Conservation (phyloP, 2,113 vertebrate genomes). For the Eurystomus gularis region DNA sequence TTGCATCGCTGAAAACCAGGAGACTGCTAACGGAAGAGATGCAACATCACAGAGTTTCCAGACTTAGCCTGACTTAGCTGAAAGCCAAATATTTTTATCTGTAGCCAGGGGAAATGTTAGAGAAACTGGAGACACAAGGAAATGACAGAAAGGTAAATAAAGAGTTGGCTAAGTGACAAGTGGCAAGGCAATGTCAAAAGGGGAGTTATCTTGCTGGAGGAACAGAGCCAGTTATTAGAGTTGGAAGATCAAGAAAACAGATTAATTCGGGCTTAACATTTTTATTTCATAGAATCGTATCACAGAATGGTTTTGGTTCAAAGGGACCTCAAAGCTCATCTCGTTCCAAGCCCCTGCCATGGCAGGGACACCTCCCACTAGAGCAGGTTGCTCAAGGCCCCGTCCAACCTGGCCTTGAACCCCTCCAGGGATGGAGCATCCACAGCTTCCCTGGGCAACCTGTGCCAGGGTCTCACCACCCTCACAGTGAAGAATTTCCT, state of each 20-base stretch:
- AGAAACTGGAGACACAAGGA: background rate
- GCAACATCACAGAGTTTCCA: background rate
- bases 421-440: no score
- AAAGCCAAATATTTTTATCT: slow-evolving; percentile 15
- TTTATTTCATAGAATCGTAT: background rate
- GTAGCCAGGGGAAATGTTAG: slow-evolving; percentile 9
- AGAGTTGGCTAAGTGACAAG: slow-evolving; percentile 21
- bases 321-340: no score
- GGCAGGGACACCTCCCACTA: no score
- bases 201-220: background rate
- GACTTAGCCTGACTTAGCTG: background rate
- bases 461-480: no score
- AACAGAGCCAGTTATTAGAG: background rate
- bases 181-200: background rate
- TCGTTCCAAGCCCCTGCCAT: no score
- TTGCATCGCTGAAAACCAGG: background rate
- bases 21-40: fast-evolving
- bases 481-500: no score
- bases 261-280: background rate
- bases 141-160: slow-evolving; percentile 47
- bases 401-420: no score
- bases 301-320: no score
- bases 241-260: background rate
- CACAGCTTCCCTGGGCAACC: no score
- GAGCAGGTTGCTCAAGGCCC: no score